phyloP scores from a whole-genome alignment of 1,140 invertebrate species.

The Neotoxoptera formosana region DNA sequence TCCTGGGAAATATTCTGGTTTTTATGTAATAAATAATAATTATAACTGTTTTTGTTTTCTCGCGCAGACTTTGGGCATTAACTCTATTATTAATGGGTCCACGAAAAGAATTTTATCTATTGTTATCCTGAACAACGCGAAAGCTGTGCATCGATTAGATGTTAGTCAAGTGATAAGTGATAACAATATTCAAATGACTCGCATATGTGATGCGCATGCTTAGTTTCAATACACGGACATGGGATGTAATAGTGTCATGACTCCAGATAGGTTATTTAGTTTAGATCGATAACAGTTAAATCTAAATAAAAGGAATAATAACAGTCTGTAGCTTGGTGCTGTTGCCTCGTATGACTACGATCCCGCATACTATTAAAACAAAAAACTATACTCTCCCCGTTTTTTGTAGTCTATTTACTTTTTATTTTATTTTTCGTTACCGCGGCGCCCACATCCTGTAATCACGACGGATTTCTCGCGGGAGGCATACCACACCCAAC shows the following conservation, averaged over 20 bases:
- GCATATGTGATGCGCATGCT: neutral
- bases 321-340: no score
- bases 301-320: neutral
- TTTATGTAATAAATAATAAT: neutral
- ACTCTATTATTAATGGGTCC: neutral
- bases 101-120: neutral
- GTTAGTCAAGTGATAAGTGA: neutral
- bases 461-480: neutral
- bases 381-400: neutral
- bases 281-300: neutral
- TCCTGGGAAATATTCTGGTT: neutral
- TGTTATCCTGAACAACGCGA: neutral
- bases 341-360: no score
- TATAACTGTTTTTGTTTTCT: neutral
- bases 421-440: neutral
- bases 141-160: neutral
- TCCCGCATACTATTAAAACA: neutral
- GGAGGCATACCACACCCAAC: neutral
- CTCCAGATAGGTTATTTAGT: neutral
- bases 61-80: neutral
- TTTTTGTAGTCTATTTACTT: slow-evolving; percentile 4
- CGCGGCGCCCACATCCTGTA: slow-evolving; percentile 26
- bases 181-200: neutral
- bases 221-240: neutral
- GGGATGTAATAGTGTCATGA: neutral